Conservation (phyloP, 2,797 vertebrate species). For the Diceros bicornis region DNA sequence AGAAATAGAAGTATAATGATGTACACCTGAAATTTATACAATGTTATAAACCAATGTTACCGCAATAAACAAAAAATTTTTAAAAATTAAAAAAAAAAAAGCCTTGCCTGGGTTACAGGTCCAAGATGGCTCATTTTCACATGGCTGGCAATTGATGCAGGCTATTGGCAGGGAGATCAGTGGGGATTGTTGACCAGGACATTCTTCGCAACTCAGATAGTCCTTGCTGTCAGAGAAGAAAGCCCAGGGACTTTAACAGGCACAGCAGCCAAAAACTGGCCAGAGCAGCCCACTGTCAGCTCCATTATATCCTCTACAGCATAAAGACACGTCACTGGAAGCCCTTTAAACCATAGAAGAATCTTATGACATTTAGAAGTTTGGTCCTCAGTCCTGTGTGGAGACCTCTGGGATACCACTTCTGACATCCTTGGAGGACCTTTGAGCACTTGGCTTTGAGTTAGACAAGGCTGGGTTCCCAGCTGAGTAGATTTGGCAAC, state of each 20-base stretch:
- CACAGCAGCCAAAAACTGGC: neutral
- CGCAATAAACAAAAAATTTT: no score
- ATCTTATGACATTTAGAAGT: neutral
- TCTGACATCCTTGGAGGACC: neutral
- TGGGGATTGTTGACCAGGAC: neutral
- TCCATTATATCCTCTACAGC: neutral
- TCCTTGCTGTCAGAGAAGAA: neutral
- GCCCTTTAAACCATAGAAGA: neutral
- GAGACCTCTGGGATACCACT: neutral
- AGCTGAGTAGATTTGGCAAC: neutral
- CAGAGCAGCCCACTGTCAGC: neutral
- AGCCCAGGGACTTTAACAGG: neutral
- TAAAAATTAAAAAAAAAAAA: neutral
- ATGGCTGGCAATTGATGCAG: neutral
- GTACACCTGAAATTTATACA: no score
- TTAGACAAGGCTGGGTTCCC: neutral
- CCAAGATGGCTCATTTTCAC: neutral
- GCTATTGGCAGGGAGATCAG: neutral
- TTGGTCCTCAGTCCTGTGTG: neutral
- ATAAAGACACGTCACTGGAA: neutral
- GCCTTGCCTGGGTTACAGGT: neutral
- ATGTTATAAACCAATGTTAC: no score
- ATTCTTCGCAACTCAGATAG: neutral
- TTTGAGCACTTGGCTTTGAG: neutral
- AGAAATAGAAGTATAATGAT: no score